phyloP scores from a whole-genome alignment of 2,888 invertebrate species.

The Drosophila rellima region DNA sequence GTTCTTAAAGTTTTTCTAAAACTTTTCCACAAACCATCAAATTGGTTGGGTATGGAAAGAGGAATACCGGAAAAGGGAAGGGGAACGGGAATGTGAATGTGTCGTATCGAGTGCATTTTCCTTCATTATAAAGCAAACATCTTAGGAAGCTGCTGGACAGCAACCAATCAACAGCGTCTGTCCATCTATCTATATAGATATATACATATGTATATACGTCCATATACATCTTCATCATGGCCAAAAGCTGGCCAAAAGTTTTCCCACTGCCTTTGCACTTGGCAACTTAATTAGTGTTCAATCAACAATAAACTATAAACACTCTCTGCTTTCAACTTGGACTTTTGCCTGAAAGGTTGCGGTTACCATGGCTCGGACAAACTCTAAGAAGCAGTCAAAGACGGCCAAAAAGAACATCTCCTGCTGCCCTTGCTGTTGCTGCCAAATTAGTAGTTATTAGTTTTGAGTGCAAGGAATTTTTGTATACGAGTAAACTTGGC shows the following conservation, averaged over 20 bases:
- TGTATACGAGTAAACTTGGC: constrained; percentile 26
- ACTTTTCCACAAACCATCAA: constrained; percentile 55
- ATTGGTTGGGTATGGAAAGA: background rate
- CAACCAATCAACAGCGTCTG: constrained; percentile 64
- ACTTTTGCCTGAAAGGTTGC: constrained; percentile 74
- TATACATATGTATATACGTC: background rate
- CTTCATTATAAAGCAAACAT: constrained; percentile 72
- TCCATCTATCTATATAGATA: constrained; percentile 53
- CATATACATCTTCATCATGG: constrained; percentile 43
- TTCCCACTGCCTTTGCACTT: constrained; percentile 69
- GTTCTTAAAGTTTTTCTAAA: constrained; percentile 68
- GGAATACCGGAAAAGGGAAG: background rate
- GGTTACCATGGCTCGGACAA: constrained; percentile 74
- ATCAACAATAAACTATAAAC: constrained; percentile 85
- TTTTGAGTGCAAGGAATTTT: constrained; percentile 58
- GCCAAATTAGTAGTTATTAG: constrained; percentile 78
- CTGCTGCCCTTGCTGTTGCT: constrained; percentile 8
- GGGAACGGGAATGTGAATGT: constrained; percentile 17
- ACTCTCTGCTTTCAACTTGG: constrained; percentile 68
- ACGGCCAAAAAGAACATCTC: constrained; percentile 35
- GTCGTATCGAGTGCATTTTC: constrained; percentile 57
- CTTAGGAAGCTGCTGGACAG: constrained; percentile 50
- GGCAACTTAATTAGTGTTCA: constrained; percentile 85
- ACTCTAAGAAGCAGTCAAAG: constrained; percentile 57
- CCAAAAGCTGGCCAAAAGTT: constrained; percentile 66